Evolutionary conservation across 2,113 vertebrate genomes (phyloP), one percentile per base, ranked within the genome.

Genomic region (Gymnorhina tibicen): DNA sequence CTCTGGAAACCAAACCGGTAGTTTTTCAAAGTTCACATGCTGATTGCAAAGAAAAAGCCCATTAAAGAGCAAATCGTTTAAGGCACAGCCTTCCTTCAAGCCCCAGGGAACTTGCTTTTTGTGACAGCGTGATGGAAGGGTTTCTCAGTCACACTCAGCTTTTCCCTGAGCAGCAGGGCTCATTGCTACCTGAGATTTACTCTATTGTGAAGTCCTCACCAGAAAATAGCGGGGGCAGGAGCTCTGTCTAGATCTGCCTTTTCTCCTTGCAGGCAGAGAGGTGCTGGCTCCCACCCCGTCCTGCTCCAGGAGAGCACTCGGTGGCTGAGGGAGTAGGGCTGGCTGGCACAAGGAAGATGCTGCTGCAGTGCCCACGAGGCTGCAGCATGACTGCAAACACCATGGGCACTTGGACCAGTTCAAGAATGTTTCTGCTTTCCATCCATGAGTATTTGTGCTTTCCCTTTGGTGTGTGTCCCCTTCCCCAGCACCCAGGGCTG

Each of bases 21-120:
- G 17, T 92, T 97, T 95, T 91, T 95, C 79, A 22, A 86, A 96
- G 94, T 93, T 96, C 91, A 68, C 94, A 95, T 91, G 90, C 92
- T 97, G 97, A 96, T 97, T 97, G 91, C 93, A 83, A 81, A 93
- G 96, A 91, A 97, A 97, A 97, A 96, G 79, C 86, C 80, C 92
- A 95, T 96, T 97, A 97, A 93, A 85, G 95, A 97, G 76, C 95
- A 97, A 97, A 96, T 93, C 84, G 20, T 97, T 97, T 93, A 97
- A 97, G 87, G 92, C 91, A 96, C 47, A 94, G 92, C 84, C 94
- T 96, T 95, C 88, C 95, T 95, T 96, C 95, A 89, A 93, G 50
- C 97, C 95, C 92, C 95, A 93, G 97, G 97, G 96, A 97, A 47
- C 95, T 92, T 5, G 66, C 85, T 97, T 96, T 96, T 82, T 91